phyloP scores from a whole-genome alignment of 2,113 vertebrate species.

The Solenodon paradoxus region DNA sequence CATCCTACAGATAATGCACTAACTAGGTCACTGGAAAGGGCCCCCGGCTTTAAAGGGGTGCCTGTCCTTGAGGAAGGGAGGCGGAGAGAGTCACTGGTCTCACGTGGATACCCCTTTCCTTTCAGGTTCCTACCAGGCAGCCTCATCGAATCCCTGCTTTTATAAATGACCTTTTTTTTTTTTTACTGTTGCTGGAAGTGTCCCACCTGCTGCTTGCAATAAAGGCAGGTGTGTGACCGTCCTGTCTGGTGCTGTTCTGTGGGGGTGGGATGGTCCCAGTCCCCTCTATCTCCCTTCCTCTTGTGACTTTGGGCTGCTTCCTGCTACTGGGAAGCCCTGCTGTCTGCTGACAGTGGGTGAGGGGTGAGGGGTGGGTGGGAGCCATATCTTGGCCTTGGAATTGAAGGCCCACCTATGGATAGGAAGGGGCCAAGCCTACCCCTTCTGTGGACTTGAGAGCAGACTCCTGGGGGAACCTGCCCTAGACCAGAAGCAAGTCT shows the following conservation, averaged over 20 bases:
- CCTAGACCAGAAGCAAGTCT: background rate
- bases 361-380: background rate
- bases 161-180: constrained; percentile 68
- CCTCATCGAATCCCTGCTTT: constrained; percentile 35
- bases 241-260: background rate
- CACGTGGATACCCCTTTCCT: background rate
- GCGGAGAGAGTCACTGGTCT: background rate
- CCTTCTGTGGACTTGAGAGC: background rate
- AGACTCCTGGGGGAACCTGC: background rate
- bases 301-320: background rate
- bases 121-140: constrained; percentile 47
- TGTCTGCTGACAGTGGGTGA: background rate
- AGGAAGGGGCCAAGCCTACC: background rate
- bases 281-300: background rate
- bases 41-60: background rate
- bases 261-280: background rate
- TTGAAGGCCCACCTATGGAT: background rate
- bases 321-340: background rate
- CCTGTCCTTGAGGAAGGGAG: background rate
- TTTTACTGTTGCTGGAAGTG: constrained; percentile 19
- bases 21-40: background rate
- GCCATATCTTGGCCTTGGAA: background rate
- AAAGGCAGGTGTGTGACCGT: constrained; percentile 51
- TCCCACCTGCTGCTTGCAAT: constrained; percentile 49
- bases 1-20: background rate